phyloP scores from a whole-genome alignment of 2,113 vertebrate species.

The Halichoeres trimaculatus region DNA sequence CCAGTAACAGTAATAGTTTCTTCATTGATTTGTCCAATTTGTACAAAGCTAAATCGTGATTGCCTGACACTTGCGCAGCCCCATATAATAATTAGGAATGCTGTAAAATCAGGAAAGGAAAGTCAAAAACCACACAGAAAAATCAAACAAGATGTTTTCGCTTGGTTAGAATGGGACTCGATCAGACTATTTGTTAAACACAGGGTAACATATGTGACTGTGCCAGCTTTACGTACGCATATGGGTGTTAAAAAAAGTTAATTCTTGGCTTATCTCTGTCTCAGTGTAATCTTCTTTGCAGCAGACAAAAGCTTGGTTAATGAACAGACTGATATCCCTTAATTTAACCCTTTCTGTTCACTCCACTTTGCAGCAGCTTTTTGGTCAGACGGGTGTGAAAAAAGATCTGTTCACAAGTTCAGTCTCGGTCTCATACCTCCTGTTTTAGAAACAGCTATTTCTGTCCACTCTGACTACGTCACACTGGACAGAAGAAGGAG shows the following conservation, averaged over 20 bases:
- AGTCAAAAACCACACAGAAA: too few relatives aligned
- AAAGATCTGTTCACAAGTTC: conserved; percentile 38
- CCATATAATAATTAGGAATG: too few relatives aligned
- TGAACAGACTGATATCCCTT: conserved; percentile 8
- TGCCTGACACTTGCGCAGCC: neutral
- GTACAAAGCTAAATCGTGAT: neutral
- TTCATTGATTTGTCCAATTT: too few relatives aligned
- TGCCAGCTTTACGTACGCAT: neutral
- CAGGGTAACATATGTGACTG: neutral
- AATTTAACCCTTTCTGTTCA: conserved; percentile 30
- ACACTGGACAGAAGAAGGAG: conserved; percentile 54
- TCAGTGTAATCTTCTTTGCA: conserved; percentile 8
- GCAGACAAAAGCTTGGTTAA: conserved; percentile 10
- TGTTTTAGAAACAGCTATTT: conserved; percentile 75
- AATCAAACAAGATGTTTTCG: too few relatives aligned
- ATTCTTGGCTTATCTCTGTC: conserved; percentile 23
- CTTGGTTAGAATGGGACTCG: neutral
- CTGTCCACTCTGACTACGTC: conserved; percentile 61
- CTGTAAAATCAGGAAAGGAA: too few relatives aligned
- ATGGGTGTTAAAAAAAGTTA: conserved; percentile 28
- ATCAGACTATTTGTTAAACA: neutral
- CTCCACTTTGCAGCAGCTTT: conserved; percentile 9
- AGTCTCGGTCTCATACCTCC: conserved; percentile 52
- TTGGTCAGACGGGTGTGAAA: conserved; percentile 10
- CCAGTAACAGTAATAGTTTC: neutral